These are phyloP conservation scores for Phalacrocorax pelagicus DNA, from an alignment of 2,113 vertebrate species.

Conservation along the genomic window DNA sequence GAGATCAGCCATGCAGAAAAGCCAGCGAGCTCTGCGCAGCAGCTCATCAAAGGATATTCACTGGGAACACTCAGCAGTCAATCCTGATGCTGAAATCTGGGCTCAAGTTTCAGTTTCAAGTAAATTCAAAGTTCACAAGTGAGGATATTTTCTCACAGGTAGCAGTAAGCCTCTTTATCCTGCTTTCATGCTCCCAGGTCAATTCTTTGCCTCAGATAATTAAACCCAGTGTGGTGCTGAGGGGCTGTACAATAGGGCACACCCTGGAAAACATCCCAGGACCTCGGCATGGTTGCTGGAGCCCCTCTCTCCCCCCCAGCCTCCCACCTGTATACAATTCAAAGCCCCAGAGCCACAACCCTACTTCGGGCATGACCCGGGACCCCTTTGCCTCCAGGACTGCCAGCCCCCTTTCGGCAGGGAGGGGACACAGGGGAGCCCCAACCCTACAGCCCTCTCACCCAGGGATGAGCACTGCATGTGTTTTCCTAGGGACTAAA, in stretches of 20 bases:
- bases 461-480: neutral
- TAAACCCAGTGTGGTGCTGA: neutral
- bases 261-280: neutral
- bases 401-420: neutral
- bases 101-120: slow-evolving; percentile 55
- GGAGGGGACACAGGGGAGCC: rapidly evolving
- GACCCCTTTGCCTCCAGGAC: neutral
- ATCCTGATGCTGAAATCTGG: slow-evolving; percentile 4
- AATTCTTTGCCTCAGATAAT: neutral
- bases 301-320: neutral
- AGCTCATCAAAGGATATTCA: slow-evolving; percentile 37
- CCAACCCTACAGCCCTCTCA: neutral
- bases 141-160: slow-evolving; percentile 49
- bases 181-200: neutral
- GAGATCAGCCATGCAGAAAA: slow-evolving; percentile 33
- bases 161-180: slow-evolving; percentile 25
- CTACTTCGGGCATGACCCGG: neutral
- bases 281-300: neutral
- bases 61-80: slow-evolving; percentile 20
- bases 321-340: neutral
- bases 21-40: neutral
- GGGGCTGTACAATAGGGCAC: neutral
- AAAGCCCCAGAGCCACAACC: neutral
- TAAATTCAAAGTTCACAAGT: slow-evolving; percentile 23
- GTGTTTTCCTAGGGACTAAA: neutral